Evolutionary conservation across 2,113 vertebrate species (phyloP).

Genomic region (Terrapene triunguis): DNA sequence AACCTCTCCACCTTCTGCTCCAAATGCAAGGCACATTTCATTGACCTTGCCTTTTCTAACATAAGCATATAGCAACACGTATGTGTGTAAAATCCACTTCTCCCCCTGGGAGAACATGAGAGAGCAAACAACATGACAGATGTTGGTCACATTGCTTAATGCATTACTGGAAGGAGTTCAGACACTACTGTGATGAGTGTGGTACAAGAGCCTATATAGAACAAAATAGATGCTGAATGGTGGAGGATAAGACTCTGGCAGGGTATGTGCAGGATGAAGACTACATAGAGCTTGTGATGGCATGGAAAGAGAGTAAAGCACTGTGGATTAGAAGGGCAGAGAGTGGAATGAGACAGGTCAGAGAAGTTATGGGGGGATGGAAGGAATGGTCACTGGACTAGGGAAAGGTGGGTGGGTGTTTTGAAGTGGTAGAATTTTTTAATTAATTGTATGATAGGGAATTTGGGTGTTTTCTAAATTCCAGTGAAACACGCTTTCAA

Average conservation of each 20-base stretch:
- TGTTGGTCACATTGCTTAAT: not conserved
- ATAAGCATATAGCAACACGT: not conserved
- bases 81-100: not conserved
- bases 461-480: not conserved
- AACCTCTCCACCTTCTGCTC: not conserved
- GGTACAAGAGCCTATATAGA: not conserved
- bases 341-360: not conserved
- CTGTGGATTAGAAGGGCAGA: not conserved
- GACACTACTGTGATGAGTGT: not conserved
- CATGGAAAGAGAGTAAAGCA: fast-evolving
- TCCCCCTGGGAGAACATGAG: not conserved
- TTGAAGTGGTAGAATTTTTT: not conserved
- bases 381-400: not conserved
- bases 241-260: not conserved
- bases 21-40: not conserved
- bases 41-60: not conserved
- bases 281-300: not conserved
- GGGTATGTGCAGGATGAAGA: not conserved
- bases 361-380: not conserved
- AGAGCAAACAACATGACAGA: not conserved
- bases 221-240: not conserved
- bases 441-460: not conserved
- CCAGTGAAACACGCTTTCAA: not conserved
- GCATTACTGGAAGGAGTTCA: not conserved
- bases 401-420: not conserved